phyloP scores from a whole-genome alignment of 2,113 vertebrate species.

The Peromyscus polionotus region DNA sequence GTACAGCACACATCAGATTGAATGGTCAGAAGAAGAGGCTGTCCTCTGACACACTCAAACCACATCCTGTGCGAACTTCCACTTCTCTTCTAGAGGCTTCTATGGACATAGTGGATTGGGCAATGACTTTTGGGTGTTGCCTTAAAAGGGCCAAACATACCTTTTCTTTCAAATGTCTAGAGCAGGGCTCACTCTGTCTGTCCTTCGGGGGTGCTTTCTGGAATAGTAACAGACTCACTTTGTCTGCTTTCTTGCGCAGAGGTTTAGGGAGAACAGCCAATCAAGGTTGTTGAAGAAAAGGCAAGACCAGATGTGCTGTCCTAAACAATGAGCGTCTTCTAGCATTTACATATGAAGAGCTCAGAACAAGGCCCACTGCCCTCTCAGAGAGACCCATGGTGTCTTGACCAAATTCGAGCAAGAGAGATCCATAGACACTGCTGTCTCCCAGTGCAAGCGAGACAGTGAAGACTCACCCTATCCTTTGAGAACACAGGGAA shows the following conservation, averaged over 20 bases:
- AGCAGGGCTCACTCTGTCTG: not conserved
- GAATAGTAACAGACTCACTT: not conserved
- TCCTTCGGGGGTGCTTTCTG: not conserved
- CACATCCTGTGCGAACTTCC: not conserved
- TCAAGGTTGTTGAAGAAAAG: not conserved
- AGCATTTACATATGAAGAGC: not conserved
- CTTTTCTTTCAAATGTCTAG: not conserved
- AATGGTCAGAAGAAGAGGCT: not conserved
- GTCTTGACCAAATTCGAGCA: not conserved
- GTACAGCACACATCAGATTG: not conserved
- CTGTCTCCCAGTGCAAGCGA: not conserved
- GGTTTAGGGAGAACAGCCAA: not conserved
- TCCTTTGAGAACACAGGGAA: not conserved
- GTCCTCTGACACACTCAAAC: not conserved
- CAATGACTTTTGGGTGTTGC: not conserved
- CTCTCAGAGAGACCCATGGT: not conserved
- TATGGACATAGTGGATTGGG: not conserved
- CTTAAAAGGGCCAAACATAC: not conserved
- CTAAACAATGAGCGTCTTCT: too few species aligned
- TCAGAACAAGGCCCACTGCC: not conserved
- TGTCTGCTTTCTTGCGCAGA: not conserved
- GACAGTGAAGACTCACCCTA: not conserved
- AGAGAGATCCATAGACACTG: not conserved
- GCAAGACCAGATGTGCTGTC: not conserved
- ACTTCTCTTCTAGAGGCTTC: conserved; percentile 16